Evolutionary conservation across 2,113 vertebrate species (phyloP), one percentile per base, ranked within the genome.

Genomic region (Cyanoderma ruficeps): DNA sequence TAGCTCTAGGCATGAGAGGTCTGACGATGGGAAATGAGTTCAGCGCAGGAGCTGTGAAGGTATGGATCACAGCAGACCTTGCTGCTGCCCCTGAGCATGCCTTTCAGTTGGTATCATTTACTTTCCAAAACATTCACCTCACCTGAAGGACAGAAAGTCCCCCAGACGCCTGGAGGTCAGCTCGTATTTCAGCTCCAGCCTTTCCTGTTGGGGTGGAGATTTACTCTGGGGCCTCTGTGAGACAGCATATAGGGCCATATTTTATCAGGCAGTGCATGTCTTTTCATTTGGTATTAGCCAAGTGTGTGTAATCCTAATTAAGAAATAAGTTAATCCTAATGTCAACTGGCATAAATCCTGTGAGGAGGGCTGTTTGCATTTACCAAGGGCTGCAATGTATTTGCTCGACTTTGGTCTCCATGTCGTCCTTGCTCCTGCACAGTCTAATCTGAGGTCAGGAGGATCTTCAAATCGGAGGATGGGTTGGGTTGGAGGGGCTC

Each of bases 281-380:
- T 91, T 88, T 91, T 90, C 52, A 24, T 90, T 90, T 83, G 67
- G 76, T 61, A 84, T 94, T 92, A 89, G 60, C 52, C 75, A 95
- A 90, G 72, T 65, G 47, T 59, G 56, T 86, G 86, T 95, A 93
- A 94, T 89, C 72, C 90, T 96, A 92, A 96, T 96, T 95, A 97
- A 95, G 94, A 90, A 94, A 83, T 90, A 94, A 93, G 7, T 75
- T 97, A 97, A 95, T 96, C 86, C 92, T 95, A 89, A 93, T 93
- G 92, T 96, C 86, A 96, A 87, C 75, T 83, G 79, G 83, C 80
- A 86, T 70, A 97, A 96, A 96, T 92, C 93, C 88, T 90, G 60
- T 53, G 86, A 94, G 68, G 53, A 94, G 19, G 41, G 60, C 44
- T 82, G 90, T 93, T 93, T 95, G 85, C 33, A 11, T 87, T 95